phyloP scores from a whole-genome alignment of 2,888 invertebrate species.

The Dermolepida albohirtum region DNA sequence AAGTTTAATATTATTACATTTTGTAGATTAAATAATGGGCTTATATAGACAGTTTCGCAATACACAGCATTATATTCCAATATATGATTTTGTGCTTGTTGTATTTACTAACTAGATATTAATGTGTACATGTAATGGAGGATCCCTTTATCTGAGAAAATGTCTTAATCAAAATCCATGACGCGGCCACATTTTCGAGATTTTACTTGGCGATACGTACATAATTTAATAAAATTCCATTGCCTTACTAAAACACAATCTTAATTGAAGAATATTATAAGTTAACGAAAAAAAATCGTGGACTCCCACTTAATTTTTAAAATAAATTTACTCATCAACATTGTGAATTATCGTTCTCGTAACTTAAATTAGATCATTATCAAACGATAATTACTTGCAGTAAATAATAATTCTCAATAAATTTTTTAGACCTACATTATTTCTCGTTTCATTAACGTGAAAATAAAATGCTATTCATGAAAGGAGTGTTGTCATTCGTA shows the following conservation, averaged over 20 bases:
- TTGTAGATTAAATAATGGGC: too few relatives aligned
- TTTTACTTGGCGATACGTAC: background rate
- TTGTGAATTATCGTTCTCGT: background rate
- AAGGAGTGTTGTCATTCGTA: constrained; percentile 14
- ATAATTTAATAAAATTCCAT: constrained; percentile 1
- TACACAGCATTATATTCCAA: too few relatives aligned
- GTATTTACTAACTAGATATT: constrained; percentile 1
- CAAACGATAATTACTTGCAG: background rate
- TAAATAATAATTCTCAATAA: background rate
- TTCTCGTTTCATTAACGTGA: background rate
- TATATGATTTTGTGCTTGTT: background rate
- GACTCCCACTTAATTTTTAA: constrained; percentile 8
- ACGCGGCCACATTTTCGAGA: constrained; percentile 17
- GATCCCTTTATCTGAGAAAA: constrained; percentile 3
- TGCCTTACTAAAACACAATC: constrained; percentile 1
- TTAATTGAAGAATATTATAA: background rate
- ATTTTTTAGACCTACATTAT: background rate
- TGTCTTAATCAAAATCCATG: constrained; percentile 22
- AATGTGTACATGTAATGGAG: background rate
- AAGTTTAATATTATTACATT: too few relatives aligned
- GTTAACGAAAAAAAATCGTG: background rate
- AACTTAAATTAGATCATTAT: background rate
- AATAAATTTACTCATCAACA: constrained; percentile 7
- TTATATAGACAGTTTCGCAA: too few relatives aligned
- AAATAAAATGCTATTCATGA: constrained; percentile 4